Conservation (phyloP, 1,140 invertebrate genomes). For the Saccostrea cuccullata region DNA sequence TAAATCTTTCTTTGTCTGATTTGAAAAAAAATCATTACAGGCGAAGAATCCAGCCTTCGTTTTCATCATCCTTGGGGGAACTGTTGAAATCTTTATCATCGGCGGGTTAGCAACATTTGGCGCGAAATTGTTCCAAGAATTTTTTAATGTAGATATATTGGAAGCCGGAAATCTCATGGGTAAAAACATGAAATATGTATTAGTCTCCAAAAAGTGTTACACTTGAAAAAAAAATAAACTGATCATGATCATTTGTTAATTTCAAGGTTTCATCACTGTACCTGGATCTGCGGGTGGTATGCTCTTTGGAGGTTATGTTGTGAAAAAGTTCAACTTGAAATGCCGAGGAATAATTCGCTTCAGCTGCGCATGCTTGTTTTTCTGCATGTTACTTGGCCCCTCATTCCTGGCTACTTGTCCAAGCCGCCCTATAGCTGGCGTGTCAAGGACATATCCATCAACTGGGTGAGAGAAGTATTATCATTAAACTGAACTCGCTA, state of each 20-base stretch:
- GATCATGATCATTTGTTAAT: background rate
- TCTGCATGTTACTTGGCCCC: conserved; percentile 83
- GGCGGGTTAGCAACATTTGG: conserved; percentile 53
- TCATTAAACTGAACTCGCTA: background rate
- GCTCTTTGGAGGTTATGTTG: conserved; percentile 63
- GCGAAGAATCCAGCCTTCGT: conserved; percentile 50
- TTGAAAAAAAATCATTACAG: conserved; percentile 33
- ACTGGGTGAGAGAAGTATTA: background rate
- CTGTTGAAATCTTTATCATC: conserved; percentile 49
- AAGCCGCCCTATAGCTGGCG: conserved; percentile 85
- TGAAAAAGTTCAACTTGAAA: conserved; percentile 58
- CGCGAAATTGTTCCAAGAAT: conserved; percentile 52
- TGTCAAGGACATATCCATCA: conserved; percentile 76
- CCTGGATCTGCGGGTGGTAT: conserved; percentile 65
- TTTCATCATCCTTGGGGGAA: conserved; percentile 39
- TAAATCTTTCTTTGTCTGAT: no score
- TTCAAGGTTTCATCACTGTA: conserved; percentile 62
- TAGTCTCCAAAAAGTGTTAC: background rate
- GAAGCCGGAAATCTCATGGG: conserved; percentile 49
- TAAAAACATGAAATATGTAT: background rate
- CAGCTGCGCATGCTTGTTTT: conserved; percentile 77
- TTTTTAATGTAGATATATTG: conserved; percentile 36
- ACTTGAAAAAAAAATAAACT: background rate
- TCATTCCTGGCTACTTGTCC: conserved; percentile 87
- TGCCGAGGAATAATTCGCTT: conserved; percentile 62